Evolutionary conservation across 2,888 invertebrate genomes (phyloP).

Genomic region (Exephanes ischioxanthus): DNA sequence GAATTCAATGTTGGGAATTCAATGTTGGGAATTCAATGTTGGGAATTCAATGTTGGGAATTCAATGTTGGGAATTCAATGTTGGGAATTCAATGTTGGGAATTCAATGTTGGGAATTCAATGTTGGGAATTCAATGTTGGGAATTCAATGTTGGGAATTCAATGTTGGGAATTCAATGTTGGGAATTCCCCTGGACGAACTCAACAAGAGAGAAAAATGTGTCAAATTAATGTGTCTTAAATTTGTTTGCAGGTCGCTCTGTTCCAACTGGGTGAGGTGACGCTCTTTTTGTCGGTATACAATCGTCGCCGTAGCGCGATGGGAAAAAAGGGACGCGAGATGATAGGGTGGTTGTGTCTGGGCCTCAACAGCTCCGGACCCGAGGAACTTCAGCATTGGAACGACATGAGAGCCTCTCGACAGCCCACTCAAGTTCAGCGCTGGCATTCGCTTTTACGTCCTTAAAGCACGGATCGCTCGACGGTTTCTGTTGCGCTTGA

Average conservation of each 20-base stretch:
- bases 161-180: too few relatives aligned
- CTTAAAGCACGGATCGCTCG: conserved; percentile 79
- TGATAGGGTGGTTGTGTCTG: conserved; percentile 98
- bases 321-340: conserved; percentile 96
- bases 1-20: too few relatives aligned
- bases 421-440: conserved; percentile 96
- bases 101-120: too few relatives aligned
- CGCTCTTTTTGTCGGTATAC: conserved; percentile 97
- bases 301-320: conserved; percentile 96
- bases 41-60: too few relatives aligned
- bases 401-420: conserved; percentile 94
- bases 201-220: too few relatives aligned
- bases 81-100: too few relatives aligned
- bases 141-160: too few relatives aligned
- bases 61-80: too few relatives aligned
- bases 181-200: too few relatives aligned
- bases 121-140: too few relatives aligned
- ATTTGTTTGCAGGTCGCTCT: conserved; percentile 91
- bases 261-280: conserved; percentile 97
- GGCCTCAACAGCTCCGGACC: conserved; percentile 96
- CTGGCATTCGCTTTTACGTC: conserved; percentile 94
- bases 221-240: too few relatives aligned
- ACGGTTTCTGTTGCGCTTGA: conserved; percentile 59
- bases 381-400: conserved; percentile 97
- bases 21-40: too few relatives aligned